Evolutionary conservation across 2,888 invertebrate species (phyloP).

Genomic region (Nomada hirtipes): DNA sequence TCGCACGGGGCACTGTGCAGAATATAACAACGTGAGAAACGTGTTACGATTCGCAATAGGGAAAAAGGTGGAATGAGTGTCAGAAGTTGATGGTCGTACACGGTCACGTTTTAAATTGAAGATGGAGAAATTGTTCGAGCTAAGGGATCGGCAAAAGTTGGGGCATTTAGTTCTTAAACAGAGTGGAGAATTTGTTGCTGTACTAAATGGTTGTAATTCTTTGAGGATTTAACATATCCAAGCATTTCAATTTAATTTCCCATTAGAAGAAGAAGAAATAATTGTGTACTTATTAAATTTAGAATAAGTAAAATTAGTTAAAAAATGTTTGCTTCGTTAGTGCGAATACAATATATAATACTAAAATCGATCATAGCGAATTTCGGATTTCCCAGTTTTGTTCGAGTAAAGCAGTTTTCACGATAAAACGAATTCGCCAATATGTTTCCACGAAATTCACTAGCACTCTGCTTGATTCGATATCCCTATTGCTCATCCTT

Average conservation of each 20-base stretch:
- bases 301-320: too few relatives aligned
- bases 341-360: neutral
- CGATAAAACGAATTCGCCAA: conserved; percentile 27
- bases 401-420: neutral
- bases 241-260: neutral
- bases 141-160: conserved; percentile 6
- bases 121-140: conserved; percentile 16
- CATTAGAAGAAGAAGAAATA: too few relatives aligned
- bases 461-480: conserved; percentile 48
- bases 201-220: neutral
- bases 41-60: conserved; percentile 35
- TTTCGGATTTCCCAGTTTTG: neutral
- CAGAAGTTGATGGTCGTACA: conserved; percentile 16
- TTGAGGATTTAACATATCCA: too few relatives aligned
- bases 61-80: conserved; percentile 7
- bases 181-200: neutral
- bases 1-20: conserved; percentile 17
- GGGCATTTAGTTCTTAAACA: conserved; percentile 5
- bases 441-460: conserved; percentile 26
- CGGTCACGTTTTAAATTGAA: conserved; percentile 46
- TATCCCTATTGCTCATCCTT: conserved; percentile 13
- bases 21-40: conserved; percentile 27
- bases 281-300: too few relatives aligned
- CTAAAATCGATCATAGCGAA: conserved; percentile 5
- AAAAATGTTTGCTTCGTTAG: too few relatives aligned